These are phyloP conservation scores for Taxidea taxus DNA, from an alignment of 2,113 vertebrate genomes.

Conservation along the genomic window DNA sequence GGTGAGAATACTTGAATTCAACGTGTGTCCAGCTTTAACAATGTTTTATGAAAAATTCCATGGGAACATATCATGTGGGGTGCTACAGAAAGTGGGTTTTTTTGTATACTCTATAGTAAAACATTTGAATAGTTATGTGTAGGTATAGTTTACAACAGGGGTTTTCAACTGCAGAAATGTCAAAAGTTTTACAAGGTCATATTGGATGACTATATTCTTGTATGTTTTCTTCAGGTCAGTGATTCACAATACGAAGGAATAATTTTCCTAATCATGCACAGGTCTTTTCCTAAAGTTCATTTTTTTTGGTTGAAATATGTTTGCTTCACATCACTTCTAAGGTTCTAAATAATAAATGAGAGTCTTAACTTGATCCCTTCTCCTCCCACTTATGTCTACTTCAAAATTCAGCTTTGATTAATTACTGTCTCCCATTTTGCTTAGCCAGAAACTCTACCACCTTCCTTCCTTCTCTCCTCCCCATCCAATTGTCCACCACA, in stretches of 20 bases:
- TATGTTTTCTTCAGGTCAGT: background rate
- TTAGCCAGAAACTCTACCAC: background rate
- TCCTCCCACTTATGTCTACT: background rate
- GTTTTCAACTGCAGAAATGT: background rate
- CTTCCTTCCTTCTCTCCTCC: background rate
- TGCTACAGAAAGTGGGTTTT: background rate
- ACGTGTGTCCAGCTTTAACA: background rate
- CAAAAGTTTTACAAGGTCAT: background rate
- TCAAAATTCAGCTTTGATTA: constrained; percentile 1
- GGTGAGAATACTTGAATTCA: background rate
- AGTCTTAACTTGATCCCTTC: background rate
- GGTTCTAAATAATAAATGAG: background rate
- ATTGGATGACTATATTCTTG: background rate
- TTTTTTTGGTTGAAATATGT: background rate
- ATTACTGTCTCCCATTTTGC: background rate
- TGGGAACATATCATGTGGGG: background rate
- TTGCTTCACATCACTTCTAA: background rate
- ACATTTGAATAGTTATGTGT: background rate
- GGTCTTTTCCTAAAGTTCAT: background rate
- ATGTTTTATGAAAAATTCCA: background rate
- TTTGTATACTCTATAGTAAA: background rate
- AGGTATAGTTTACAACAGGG: background rate
- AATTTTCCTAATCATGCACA: background rate
- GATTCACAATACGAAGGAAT: background rate
- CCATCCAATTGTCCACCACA: background rate